phyloP scores from a whole-genome alignment of 2,113 vertebrate species.

The Bubalus kerabau region DNA sequence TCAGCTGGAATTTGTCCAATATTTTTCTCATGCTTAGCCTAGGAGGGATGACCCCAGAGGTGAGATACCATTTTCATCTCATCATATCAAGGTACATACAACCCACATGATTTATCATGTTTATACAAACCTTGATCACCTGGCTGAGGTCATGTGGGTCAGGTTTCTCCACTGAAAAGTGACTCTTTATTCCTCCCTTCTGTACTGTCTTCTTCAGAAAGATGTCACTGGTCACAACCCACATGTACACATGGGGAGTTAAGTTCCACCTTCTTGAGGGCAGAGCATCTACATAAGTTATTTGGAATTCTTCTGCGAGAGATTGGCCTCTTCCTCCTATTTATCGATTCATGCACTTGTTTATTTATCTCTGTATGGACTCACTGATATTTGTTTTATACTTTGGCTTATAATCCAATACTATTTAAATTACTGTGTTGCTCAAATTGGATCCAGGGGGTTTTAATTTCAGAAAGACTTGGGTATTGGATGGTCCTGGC shows the following conservation, averaged over 20 bases:
- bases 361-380: not conserved
- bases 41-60: not conserved
- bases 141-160: not conserved
- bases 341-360: not conserved
- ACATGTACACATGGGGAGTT: not conserved
- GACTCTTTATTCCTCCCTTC: not conserved
- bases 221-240: not conserved
- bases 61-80: not conserved
- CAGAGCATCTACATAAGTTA: not conserved
- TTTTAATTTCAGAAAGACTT: not conserved
- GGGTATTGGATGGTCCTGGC: not conserved
- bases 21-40: not conserved
- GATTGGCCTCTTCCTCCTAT: not conserved
- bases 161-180: not conserved
- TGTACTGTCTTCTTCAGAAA: not conserved
- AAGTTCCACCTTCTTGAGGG: not conserved
- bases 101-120: not conserved
- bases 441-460: not conserved
- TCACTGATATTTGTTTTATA: not conserved
- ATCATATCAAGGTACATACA: fast-evolving
- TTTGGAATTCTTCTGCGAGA: not conserved
- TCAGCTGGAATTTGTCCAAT: not conserved
- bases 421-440: not conserved
- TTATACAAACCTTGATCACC: not conserved
- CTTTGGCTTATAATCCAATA: not conserved